Evolutionary conservation across 2,888 invertebrate species (phyloP), one percentile per base, ranked within the genome.

Genomic region (Strigamia transsilvanica): DNA sequence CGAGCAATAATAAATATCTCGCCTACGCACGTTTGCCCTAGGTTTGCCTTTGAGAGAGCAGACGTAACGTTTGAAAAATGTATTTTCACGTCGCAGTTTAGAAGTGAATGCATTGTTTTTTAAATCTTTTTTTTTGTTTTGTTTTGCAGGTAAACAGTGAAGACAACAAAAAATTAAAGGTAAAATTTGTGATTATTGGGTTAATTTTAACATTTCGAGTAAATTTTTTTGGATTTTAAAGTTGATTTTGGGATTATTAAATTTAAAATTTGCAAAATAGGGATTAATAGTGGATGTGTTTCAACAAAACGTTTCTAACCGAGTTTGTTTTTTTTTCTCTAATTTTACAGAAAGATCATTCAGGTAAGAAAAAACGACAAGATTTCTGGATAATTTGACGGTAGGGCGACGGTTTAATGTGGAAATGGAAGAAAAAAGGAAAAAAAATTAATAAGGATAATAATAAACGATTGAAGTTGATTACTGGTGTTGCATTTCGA

Each of bases 151-250:
- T 83, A 42, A 83, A 81, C 80, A 83, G 80, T 66, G 83, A 83
- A 79, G 83, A 83, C 80, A 83, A 82, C 82, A 83, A 83, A 83
- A 83, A 83, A 79, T 81, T 82, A 82, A 83, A 83, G 83, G 83
- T 83, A 80, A 81, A 81, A 81, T 13, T 18, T 5, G 15, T 15
- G 13, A 2, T 12, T 18, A 1, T 18, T 5, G 1, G 15, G 13
- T 73, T 73, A 23, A 42, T 34, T 34, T 34, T 34, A 34, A 34
- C 3, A 34, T 34, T 34, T 34, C 3, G 34, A 34, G 7, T 34
- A 34, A 34, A 38, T 6, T 38, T 38, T 38, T 34, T 34, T 34
- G 34, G 34, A 34, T 34, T 5, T 34, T 34, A 34, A 34, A 34
- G n/a, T n/a, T n/a, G n/a, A n/a, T n/a, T n/a, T 27, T 27, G 27